Base-by-base conservation (phyloP, 2,113 vertebrate genomes). In the Gopherus flavomarginatus region DNA sequence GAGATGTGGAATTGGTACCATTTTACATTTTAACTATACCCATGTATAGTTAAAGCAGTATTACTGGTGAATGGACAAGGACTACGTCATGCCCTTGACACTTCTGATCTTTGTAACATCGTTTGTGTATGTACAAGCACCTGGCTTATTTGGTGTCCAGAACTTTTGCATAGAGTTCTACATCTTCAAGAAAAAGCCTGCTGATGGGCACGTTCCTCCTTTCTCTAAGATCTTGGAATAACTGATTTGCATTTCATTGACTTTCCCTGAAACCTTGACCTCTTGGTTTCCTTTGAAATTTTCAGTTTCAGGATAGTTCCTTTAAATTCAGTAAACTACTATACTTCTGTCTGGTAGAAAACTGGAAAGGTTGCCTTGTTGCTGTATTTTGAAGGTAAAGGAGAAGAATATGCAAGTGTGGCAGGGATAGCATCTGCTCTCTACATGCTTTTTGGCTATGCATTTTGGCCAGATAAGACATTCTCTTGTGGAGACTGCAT, bases 301-400 rank as follows among this genome's bases (percentile, higher is more conserved):
- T 94, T 14, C 26, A 83, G 2, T 95, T 95, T 93, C 27, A 90
- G 47, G 49, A 29, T 82, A 69, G 17, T 8, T 94, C 4, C n/a
- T 87, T 95, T 94, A 88, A 87, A 93, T 95, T 47, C 5, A 56
- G 65, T 90, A 12, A 35, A 21, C 44, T 57, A 8, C 75, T 95
- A 38, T 86, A 4, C 69, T 38, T 77, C 53, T 92, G 21, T 57
- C 90, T 38, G 82, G 19, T 90, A 93, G 88, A 88, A 85, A 81
- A 75, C 78, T 27, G 47, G 49, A 92, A 83, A 83, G 75, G 35
- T 38, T 91, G 56, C 22, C 82, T 9, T 81, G 42, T 8, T 82
- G 52, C n/a, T 75, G 53, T 85, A 9, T 93, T 95, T 93, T 94
- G 86, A 95, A 93, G 49, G 87, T 90, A 65, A 42, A 42, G 86